These are phyloP conservation scores for Cheilosia impressa DNA, from an alignment of 2,888 invertebrate species.

Conservation along the genomic window DNA sequence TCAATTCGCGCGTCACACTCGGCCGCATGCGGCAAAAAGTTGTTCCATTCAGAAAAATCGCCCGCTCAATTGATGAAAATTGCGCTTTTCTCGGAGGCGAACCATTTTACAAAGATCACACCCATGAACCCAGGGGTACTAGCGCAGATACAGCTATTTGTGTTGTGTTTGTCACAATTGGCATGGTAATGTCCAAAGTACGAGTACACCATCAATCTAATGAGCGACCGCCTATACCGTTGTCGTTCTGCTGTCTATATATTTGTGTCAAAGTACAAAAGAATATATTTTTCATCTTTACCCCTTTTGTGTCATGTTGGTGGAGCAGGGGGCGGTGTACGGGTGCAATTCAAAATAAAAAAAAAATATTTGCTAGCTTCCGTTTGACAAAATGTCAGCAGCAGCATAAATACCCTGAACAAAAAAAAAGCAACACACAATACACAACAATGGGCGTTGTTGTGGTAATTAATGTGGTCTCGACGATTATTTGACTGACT, in stretches of 20 bases:
- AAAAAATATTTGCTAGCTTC: slow-evolving; percentile 46
- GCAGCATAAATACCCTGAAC: slow-evolving; percentile 42
- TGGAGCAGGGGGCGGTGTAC: no score
- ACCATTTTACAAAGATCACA: slow-evolving; percentile 65
- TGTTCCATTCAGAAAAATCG: slow-evolving; percentile 44
- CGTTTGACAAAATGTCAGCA: slow-evolving; percentile 61
- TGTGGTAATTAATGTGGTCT: slow-evolving; percentile 55
- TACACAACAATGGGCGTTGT: slow-evolving; percentile 20
- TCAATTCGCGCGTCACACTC: slow-evolving; percentile 65
- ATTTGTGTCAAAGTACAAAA: slow-evolving; percentile 57
- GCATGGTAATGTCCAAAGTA: slow-evolving; percentile 50
- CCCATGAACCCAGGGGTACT: slow-evolving; percentile 55
- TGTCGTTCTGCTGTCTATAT: not conserved
- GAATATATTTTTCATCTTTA: slow-evolving; percentile 13
- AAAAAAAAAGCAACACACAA: not conserved
- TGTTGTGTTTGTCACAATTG: slow-evolving; percentile 42
- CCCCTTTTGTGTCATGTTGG: slow-evolving; percentile 2
- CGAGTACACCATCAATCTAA: slow-evolving; percentile 51
- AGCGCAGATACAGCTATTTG: not conserved
- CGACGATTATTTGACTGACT: slow-evolving; percentile 38
- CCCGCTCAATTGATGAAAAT: slow-evolving; percentile 61
- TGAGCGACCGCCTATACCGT: not conserved
- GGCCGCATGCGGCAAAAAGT: not conserved
- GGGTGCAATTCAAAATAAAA: slow-evolving; percentile 1
- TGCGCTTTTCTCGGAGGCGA: slow-evolving; percentile 24